Evolutionary conservation across 2,113 vertebrate species (phyloP).

Genomic region (Gallinago undulata): DNA sequence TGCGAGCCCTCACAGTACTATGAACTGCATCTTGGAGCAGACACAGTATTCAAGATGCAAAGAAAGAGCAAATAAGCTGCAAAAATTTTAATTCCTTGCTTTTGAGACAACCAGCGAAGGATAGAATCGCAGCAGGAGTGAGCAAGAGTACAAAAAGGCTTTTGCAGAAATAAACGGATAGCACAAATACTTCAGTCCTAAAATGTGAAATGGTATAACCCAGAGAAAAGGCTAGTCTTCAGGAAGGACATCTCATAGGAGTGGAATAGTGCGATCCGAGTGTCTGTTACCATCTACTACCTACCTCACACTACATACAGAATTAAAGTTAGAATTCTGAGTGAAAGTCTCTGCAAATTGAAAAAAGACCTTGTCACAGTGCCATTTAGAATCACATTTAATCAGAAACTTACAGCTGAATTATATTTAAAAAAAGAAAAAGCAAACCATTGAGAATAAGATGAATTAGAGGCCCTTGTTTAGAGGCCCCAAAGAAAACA

Average conservation of each 20-base stretch:
- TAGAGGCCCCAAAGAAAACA: neutral
- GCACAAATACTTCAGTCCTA: neutral
- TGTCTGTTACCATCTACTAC: neutral
- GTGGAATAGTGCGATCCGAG: neutral
- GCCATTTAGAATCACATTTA: neutral
- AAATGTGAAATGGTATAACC: neutral
- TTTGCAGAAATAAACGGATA: neutral
- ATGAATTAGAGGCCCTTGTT: neutral
- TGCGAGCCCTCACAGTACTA: neutral
- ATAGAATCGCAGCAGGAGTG: neutral
- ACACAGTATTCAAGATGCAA: neutral
- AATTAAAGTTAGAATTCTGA: neutral
- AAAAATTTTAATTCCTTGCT: neutral
- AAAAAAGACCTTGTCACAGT: neutral
- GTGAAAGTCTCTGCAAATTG: neutral
- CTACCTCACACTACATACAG: neutral
- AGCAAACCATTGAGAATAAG: neutral
- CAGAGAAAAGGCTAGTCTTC: neutral
- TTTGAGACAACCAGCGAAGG: neutral
- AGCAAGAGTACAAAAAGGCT: neutral
- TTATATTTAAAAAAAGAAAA: neutral
- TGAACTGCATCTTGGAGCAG: neutral
- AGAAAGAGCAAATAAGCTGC: neutral
- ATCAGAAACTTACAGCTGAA: neutral
- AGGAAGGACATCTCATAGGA: neutral